Conservation (phyloP, 2,113 vertebrate species). For the Rana temporaria region DNA sequence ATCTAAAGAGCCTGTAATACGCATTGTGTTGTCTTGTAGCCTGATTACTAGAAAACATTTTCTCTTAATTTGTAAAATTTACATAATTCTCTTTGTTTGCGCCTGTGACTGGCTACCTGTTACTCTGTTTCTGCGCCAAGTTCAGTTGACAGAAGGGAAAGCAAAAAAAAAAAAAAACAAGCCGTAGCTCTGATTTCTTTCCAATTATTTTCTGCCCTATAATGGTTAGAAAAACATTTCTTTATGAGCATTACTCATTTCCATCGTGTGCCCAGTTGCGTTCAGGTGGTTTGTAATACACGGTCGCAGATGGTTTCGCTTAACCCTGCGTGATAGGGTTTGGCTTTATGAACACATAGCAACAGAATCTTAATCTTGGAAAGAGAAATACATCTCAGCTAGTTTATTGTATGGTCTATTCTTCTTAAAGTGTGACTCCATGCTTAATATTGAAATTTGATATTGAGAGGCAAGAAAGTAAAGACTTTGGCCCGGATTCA, state of each 20-base stretch:
- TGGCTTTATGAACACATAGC: not conserved
- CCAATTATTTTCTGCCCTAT: slow-evolving; percentile 33
- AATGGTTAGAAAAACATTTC: slow-evolving; percentile 1
- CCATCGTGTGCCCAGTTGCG: not conserved
- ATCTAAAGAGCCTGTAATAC: slow-evolving; percentile 55
- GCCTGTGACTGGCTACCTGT: slow-evolving; percentile 28
- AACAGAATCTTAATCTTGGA: not conserved
- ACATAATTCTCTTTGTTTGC: slow-evolving; percentile 39
- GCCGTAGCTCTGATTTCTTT: slow-evolving; percentile 1
- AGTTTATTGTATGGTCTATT: too few relatives aligned
- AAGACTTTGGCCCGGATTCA: too few relatives aligned
- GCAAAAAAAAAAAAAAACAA: slow-evolving; percentile 9
- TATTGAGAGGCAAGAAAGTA: too few relatives aligned
- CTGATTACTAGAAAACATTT: slow-evolving; percentile 20
- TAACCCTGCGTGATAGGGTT: slow-evolving; percentile 12
- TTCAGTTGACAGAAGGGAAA: slow-evolving; percentile 4
- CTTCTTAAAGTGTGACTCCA: too few relatives aligned
- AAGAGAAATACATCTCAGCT: too few relatives aligned
- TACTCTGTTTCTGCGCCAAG: slow-evolving; percentile 6
- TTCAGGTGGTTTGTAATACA: slow-evolving; percentile 9
- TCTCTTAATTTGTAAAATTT: slow-evolving; percentile 35
- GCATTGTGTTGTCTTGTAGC: slow-evolving; percentile 52
- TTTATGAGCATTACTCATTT: slow-evolving; percentile 20
- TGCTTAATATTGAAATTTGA: too few relatives aligned
- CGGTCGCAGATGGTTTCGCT: slow-evolving; percentile 16